Evolutionary conservation across 53 echinoderm and acorn worm genomes (phyloP).

Genomic region (Mesocentrotus franciscanus): DNA sequence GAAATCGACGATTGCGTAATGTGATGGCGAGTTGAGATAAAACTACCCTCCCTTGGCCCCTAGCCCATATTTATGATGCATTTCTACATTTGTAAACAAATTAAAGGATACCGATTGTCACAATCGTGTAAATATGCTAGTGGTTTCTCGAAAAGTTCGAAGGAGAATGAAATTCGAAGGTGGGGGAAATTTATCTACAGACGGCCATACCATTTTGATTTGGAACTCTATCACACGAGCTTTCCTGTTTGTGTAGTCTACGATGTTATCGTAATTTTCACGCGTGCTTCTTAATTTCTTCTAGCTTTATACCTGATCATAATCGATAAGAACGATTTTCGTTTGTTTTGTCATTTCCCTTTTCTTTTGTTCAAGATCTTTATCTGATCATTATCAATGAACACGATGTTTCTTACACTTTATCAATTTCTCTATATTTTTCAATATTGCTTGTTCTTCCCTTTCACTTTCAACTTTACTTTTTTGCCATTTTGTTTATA

Average conservation of each 20-base stretch:
- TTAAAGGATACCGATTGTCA: constrained; percentile 10
- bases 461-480: background rate
- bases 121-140: background rate
- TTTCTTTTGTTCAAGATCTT: background rate
- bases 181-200: background rate
- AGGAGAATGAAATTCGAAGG: background rate
- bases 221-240: background rate
- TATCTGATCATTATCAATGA: background rate
- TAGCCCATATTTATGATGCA: background rate
- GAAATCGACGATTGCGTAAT: background rate
- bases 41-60: background rate
- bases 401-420: background rate
- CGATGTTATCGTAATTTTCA: constrained; percentile 15
- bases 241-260: constrained; percentile 2
- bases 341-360: background rate
- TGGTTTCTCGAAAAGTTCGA: background rate
- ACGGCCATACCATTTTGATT: constrained; percentile 18
- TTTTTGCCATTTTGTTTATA: too few relatives aligned
- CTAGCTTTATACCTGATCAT: background rate
- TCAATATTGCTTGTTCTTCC: background rate
- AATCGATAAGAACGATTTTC: background rate
- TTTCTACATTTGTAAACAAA: constrained; percentile 2
- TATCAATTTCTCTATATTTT: background rate
- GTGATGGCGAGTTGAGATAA: background rate
- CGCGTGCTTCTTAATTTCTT: background rate